Evolutionary conservation across 2,113 vertebrate genomes (phyloP), one percentile per base, ranked within the genome.

Genomic region (Pycnonotus jocosus): DNA sequence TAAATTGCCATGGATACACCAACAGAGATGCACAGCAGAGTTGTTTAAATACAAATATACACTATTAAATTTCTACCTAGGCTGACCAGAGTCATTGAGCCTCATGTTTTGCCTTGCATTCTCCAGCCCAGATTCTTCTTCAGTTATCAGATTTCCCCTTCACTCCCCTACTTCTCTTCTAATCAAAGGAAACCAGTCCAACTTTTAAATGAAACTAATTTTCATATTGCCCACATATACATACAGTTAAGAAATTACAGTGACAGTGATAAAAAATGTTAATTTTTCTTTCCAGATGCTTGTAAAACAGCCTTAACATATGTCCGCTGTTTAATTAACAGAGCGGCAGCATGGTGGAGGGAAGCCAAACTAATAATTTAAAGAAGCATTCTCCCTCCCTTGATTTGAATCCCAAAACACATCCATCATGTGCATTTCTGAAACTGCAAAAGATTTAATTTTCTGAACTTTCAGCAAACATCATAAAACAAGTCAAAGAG

Each of bases 241-340:
- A 93, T 95, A 96, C 93, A 96, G 94, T 97, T 97, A 97, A 97
- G 95, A 97, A 97, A 97, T 97, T 97, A 97, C 84, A 94, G 92
- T 97, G 97, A 97, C 97, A 97, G 96, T 97, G 97, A 97, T 97
- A 97, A 97, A 97, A 97, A 97, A 97, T 97, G 96, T 96, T 97
- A 97, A 94, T 97, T 97, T 97, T 97, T 97, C 97, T 97, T 97
- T 97, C 97, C 97, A 97, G 97, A 97, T 97, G 97, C 97, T 97
- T 97, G 97, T 97, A 97, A 97, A 97, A 95, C 96, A 97, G 95
- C 88, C 93, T 93, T 97, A 97, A 97, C 97, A 97, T 97, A 98
- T 97, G 97, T 97, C 97, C 89, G 58, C 95, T 95, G 97, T 97
- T 98, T 98, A 98, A 98, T 98, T 98, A 98, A 97, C 95, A 96